Evolutionary conservation across 2,888 invertebrate species (phyloP), one percentile per base, ranked within the genome.

Genomic region (Idaea aversata): DNA sequence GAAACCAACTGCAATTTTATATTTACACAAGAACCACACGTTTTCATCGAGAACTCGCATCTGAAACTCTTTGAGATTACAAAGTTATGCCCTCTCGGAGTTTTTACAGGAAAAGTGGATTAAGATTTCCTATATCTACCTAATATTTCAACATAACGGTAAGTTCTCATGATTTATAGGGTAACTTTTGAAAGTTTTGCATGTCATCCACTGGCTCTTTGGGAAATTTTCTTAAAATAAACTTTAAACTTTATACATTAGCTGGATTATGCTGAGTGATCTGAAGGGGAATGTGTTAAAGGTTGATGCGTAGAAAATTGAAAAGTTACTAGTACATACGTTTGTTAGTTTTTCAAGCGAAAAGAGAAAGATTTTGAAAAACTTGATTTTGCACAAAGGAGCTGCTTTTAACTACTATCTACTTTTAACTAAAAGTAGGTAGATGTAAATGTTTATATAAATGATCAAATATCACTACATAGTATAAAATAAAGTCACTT

Each of bases 91-190:
- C 73, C 72, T 78, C 81, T 72, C 75, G 71, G 74, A 80, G 80
- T 87, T 89, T 88, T 88, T 88, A 88, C 85, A 87, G 81, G 84
- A 84, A 88, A 90, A 90, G 85, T 88, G 87, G 90, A 91, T 91
- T 91, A 91, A 90, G 88, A 88, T 87, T 86, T 88, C 80, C 83
- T 85, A 87, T 86, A 84, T 84, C 84, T 84, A 86, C 84, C 80
- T 84, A 86, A 88, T 89, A 91, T 88, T 88, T 88, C 86, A 87
- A 77, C 83, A 87, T 88, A 80, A 87, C 82, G 83, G 80, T 85
- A 81, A 83, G 84, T 86, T 87, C 82, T 79, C 84, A 88, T 91
- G 91, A 91, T 91, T 91, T 91, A 90, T 90, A 88, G 90, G 87
- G 81, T 80, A 89, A 91, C 85, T 91, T 89, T 73, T 70, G 74